Evolutionary conservation across 2,113 vertebrate species (phyloP), one percentile per base, ranked within the genome.

Genomic region (Serilophus lunatus): DNA sequence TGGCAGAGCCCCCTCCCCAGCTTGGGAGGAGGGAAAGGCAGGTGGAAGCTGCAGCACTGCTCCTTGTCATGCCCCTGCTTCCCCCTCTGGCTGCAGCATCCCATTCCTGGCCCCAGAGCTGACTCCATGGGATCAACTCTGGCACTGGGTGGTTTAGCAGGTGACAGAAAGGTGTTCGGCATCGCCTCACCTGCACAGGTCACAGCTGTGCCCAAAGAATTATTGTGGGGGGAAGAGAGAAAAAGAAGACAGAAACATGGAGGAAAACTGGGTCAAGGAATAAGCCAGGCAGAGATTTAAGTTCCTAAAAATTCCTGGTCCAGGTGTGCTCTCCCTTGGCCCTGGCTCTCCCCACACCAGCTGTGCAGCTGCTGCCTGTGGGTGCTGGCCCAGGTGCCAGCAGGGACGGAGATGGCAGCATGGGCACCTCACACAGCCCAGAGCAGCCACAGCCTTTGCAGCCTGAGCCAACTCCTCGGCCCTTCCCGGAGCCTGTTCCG

Each of bases 211-310:
- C 22, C 36, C 12, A 2, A 17, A 17, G 38, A 57, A 38, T 49
- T 35, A 40, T 2, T 16, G 33, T 0, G 2, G 3, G 2, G 4
- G 2, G 4, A 0, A 13, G 17, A 3, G 7, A 11, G 19, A 26
- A 24, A 28, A 24, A 16, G 36, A 36, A 51, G 31, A 20, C 5
- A 36, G 9, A 16, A 31, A 47, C 1, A 23, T 4, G 18, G 68
- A 23, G 13, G 0, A 14, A 61, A 71, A 47, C 1, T 6, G n/a
- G 16, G 10, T 14, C 1, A 4, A 70, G 50, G 25, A 59, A 15
- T 7, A 31, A 81, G 7, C 7, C 13, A 3, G 40, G 74, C 36
- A 47, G 17, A 3, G 85, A 38, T 59, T 63, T 4, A 12, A 65
- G 44, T 6, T 31, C 50, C 42, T 6, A 35, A 36, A 38, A 45